Evolutionary conservation across 2,113 vertebrate species (phyloP), one percentile per base, ranked within the genome.

Genomic region (Dicerorhinus sumatrensis): DNA sequence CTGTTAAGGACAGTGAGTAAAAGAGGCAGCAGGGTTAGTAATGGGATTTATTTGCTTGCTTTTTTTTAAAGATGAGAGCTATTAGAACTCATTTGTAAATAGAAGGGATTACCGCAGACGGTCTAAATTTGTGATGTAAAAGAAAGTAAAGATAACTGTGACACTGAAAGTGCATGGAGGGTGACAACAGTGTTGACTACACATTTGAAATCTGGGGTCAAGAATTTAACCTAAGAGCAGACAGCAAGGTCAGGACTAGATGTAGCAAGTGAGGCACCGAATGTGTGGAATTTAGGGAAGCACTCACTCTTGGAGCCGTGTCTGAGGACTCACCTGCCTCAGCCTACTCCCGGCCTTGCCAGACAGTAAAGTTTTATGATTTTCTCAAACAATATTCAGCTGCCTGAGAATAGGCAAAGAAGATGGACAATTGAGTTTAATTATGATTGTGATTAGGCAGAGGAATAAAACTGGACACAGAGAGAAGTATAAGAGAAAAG

Each of bases 241-340:
- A 36, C 17, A 60, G 13, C 17, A 36, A 21, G 11, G 5, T 23
- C 1, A 0, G 8, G 20, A n/a, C 5, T 29, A 56, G 25, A 1
- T 76, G 31, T 63, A 72, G 6, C 36, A 84, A 70, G 4, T 7
- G n/a, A 46, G 77, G 3, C 0, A 9, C 3, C 21, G 14, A 18
- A 29, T 3, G 14, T 76, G 27, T 16, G 56, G 31, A 72, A 91
- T 58, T 42, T 13, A 27, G 54, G 36, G 67, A 70, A 51, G 56
- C 0, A 1, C 0, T 31, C 60, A 25, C 10, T 18, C 56, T 89
- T 29, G 27, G 18, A 70, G 29, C 75, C 3, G 2, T 3, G 5
- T n/a, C 17, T 0, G 6, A 14, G 58, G 33, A 9, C 20, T 70
- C 17, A 31, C 13, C 3, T 76, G 6, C 29, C 58, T 87, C 20